Evolutionary conservation across 2,888 invertebrate genomes (phyloP).

Genomic region (Abscondita cerata): DNA sequence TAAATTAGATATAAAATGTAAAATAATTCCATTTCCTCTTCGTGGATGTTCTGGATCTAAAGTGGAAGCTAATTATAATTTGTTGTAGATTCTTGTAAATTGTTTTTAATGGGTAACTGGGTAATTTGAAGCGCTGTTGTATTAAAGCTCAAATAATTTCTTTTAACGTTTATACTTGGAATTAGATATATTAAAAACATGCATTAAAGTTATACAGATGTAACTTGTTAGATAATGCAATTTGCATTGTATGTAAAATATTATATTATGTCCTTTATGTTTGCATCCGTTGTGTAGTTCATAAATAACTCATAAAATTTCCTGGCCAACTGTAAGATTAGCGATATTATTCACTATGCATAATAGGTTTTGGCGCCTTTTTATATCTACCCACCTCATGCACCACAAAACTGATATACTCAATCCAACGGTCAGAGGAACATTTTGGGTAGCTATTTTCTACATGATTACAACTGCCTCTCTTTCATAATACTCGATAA

Average conservation of each 20-base stretch:
- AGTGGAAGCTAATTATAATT: too few relatives aligned
- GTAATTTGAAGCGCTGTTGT: too few relatives aligned
- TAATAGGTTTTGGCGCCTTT: conserved; percentile 10
- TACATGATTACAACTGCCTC: neutral
- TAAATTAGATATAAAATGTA: too few relatives aligned
- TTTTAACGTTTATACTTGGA: too few relatives aligned
- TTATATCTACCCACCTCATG: conserved; percentile 13
- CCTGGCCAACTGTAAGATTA: conserved; percentile 4
- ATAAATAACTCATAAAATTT: conserved; percentile 12
- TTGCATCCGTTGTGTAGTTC: conserved; percentile 7
- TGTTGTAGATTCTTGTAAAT: too few relatives aligned
- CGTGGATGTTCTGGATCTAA: too few relatives aligned
- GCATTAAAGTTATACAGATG: too few relatives aligned
- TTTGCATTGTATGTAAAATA: neutral
- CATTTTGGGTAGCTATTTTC: conserved; percentile 3
- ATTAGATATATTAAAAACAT: too few relatives aligned
- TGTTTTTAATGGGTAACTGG: too few relatives aligned
- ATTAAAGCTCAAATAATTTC: too few relatives aligned
- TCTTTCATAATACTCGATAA: conserved; percentile 1
- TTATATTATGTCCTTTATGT: conserved; percentile 2
- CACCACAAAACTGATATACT: conserved; percentile 11
- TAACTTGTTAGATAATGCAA: too few relatives aligned
- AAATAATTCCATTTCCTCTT: too few relatives aligned
- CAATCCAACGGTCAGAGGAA: conserved; percentile 10
- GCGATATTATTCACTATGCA: conserved; percentile 10